These are phyloP conservation scores for Calidris pygmaea DNA, from an alignment of 2,113 vertebrate species.

Conservation along the genomic window DNA sequence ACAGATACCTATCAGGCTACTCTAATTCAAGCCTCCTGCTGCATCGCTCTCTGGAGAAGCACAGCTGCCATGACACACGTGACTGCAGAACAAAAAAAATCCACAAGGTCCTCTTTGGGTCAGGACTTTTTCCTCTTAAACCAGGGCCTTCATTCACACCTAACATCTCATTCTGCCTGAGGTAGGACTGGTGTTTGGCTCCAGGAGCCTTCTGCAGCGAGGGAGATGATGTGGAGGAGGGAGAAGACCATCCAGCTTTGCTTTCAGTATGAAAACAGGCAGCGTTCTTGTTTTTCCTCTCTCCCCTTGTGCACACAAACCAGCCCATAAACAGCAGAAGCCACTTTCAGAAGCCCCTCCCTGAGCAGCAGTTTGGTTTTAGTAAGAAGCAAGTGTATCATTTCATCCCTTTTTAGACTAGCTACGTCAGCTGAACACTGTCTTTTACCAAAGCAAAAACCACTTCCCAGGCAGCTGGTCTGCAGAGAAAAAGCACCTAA, in stretches of 20 bases:
- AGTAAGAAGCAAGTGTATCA: neutral
- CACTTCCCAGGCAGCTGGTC: neutral
- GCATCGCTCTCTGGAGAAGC: neutral
- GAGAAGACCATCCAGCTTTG: neutral
- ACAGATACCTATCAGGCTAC: neutral
- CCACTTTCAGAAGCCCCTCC: neutral
- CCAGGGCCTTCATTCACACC: neutral
- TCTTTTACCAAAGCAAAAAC: neutral
- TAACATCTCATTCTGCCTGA: neutral
- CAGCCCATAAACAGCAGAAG: neutral
- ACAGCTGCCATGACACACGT: fast-evolving
- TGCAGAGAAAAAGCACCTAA: neutral
- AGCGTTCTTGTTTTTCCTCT: neutral
- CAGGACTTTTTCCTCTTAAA: neutral
- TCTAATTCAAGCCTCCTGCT: neutral
- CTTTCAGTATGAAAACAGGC: neutral
- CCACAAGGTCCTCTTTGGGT: neutral
- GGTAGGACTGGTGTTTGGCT: neutral
- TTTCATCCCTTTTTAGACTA: neutral
- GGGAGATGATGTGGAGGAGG: neutral
- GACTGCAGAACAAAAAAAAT: neutral
- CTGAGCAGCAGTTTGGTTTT: neutral
- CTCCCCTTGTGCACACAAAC: neutral
- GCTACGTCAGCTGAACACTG: neutral
- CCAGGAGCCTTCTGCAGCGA: neutral